Conservation (phyloP, 2,888 invertebrate genomes). For the Fragum whitleyi region DNA sequence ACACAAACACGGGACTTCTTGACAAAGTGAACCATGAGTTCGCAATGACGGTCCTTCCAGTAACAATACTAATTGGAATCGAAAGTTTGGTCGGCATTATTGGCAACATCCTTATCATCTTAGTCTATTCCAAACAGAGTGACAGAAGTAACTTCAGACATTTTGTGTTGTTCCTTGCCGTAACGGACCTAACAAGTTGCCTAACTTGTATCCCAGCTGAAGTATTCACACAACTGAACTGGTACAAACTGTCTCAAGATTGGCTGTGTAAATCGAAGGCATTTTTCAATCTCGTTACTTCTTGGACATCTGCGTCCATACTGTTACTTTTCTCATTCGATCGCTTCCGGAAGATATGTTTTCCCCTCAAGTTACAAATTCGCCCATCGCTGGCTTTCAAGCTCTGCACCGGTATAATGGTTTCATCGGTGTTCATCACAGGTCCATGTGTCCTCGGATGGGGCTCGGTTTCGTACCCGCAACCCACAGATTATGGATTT, state of each 20-base stretch:
- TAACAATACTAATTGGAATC: background rate
- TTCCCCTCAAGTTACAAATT: conserved; percentile 16
- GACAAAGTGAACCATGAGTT: conserved; percentile 7
- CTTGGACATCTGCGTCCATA: conserved; percentile 15
- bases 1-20: background rate
- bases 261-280: conserved; percentile 14
- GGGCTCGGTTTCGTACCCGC: background rate
- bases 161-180: conserved; percentile 9
- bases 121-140: background rate
- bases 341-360: conserved; percentile 14
- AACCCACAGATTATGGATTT: background rate
- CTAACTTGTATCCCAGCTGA: conserved; percentile 6
- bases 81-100: background rate
- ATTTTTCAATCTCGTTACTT: conserved; percentile 4
- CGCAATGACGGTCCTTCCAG: conserved; percentile 13
- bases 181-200: conserved; percentile 8
- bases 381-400: background rate
- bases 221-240: conserved; percentile 8
- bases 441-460: background rate
- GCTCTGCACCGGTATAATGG: background rate
- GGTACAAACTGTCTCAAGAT: background rate
- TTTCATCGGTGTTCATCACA: background rate
- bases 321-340: conserved; percentile 13
- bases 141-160: conserved; percentile 20
- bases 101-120: conserved; percentile 1